A percentile compares a stretch with the other conserved stretches of the same genome.
Evolutionary conservation across 2,797 vertebrate species (phyloP).

Genomic region (Morus bassanus): DNA sequence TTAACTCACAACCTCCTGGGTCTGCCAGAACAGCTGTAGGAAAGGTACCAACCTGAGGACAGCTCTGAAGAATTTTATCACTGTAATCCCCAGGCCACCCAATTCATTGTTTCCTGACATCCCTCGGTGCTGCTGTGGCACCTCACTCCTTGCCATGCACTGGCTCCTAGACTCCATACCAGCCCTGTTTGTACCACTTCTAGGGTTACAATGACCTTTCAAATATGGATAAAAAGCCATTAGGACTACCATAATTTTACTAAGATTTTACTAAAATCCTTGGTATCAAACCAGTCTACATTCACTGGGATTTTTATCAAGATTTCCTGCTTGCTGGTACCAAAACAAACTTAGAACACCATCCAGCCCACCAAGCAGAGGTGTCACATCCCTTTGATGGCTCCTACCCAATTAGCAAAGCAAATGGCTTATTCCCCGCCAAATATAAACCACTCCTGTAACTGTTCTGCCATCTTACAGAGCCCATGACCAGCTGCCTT

Average conservation of each 20-base stretch:
- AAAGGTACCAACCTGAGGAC: neutral
- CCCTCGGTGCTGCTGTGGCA: fast-evolving
- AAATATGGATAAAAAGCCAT: neutral
- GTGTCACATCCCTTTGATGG: neutral
- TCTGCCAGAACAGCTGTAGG: neutral
- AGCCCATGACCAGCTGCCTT: neutral
- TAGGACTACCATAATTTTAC: neutral
- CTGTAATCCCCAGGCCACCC: neutral
- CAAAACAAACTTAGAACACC: neutral
- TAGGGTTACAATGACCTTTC: neutral
- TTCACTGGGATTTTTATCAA: neutral
- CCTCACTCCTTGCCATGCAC: neutral
- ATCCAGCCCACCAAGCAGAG: neutral
- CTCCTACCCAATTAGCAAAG: neutral
- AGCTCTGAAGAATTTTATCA: neutral
- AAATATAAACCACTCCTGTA: neutral
- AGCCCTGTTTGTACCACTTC: neutral
- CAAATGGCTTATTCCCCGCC: neutral
- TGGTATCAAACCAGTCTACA: neutral
- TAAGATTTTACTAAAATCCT: neutral
- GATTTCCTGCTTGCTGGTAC: neutral
- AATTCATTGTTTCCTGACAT: neutral
- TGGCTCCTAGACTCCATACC: neutral
- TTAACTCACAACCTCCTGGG: neutral
- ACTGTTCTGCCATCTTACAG: neutral